Evolutionary conservation across 2,888 invertebrate species (phyloP).

Genomic region (Ochropacha duplaris): DNA sequence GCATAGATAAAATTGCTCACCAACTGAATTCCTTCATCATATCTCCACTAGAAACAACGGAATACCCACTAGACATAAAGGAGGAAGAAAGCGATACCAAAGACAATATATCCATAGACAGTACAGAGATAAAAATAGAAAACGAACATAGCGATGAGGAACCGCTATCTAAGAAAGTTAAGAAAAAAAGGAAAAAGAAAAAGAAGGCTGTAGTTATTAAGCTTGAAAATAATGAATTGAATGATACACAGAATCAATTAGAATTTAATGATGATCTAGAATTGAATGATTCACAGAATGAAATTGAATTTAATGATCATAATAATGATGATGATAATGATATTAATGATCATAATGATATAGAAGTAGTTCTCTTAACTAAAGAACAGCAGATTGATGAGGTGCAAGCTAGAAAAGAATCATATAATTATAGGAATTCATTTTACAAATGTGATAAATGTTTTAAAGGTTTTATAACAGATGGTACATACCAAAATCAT

Average conservation of each 20-base stretch:
- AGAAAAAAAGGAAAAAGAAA: not conserved
- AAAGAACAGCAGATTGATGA: slow-evolving; percentile 60
- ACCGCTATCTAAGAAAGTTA: slow-evolving; percentile 4
- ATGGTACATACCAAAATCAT: slow-evolving; percentile 58
- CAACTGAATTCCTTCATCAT: not conserved
- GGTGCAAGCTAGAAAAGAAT: slow-evolving; percentile 42
- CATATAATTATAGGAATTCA: slow-evolving; percentile 56
- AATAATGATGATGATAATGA: not conserved
- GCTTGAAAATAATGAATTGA: not conserved
- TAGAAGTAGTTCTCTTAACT: slow-evolving; percentile 44
- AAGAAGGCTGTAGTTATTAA: not conserved
- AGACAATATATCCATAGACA: slow-evolving; percentile 5
- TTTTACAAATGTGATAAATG: slow-evolving; percentile 64
- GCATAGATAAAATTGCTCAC: not conserved
- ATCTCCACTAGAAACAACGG: not conserved
- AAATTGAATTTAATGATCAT: not conserved
- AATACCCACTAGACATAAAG: not conserved
- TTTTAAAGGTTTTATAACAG: slow-evolving; percentile 64
- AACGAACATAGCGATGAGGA: slow-evolving; percentile 7
- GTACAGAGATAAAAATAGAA: slow-evolving; percentile 12
- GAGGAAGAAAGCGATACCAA: not conserved
- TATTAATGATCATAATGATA: slow-evolving; percentile 20
- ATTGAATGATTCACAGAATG: not conserved
- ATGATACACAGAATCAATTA: not conserved
- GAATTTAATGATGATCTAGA: not conserved